Evolutionary conservation across 2,888 invertebrate species (phyloP), one percentile per base, ranked within the genome.

Genomic region (Xanthorhoe spadicearia): DNA sequence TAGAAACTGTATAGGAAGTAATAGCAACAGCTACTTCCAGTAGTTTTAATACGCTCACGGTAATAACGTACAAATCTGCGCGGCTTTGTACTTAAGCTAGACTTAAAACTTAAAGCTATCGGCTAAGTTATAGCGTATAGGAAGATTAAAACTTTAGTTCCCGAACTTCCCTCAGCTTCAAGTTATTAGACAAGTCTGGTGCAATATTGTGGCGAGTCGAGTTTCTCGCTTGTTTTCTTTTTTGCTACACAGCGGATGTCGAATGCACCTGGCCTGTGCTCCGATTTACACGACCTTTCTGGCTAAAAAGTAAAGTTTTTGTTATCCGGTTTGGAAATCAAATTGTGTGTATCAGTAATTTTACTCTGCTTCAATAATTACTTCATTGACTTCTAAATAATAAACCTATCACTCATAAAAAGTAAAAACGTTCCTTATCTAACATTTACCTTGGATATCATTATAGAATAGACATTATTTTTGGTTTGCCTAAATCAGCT

Each of bases 251-350:
- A 77, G 79, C 89, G 90, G 91, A 90, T 90, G 86, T 84, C 76
- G 79, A 80, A 78, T 81, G 89, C 92, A 92, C 92, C 92, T 92
- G 92, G 92, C 83, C 76, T 77, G 70, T 73, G 71, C 77, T 79
- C 75, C 68, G 65, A 60, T 83, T 83, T 83, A 80, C 74, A 72
- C 72, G 71, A 64, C 62, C 72, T 72, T 77, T 73, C 61, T 72
- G 64, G 64, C 69, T 68, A 70, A 75, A 73, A 72, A 69, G 50
- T 51, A 23, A 23, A 18, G 55, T 66, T 74, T 75, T 74, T 78
- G 76, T 77, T 70, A 65, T 71, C 62, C 62, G 58, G 59, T 59
- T 67, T 66, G 52, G 18, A 61, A 61, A 53, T 61, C 48, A 59
- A 61, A 57, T 38, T 18, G 5, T 58, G 43, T 10, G 60, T 51